A percentile compares a stretch with the other conserved stretches of the same genome.
These are phyloP conservation scores for Tauraco hartlaubi DNA, from an alignment of 2,797 vertebrate species.

Conservation along the genomic window DNA sequence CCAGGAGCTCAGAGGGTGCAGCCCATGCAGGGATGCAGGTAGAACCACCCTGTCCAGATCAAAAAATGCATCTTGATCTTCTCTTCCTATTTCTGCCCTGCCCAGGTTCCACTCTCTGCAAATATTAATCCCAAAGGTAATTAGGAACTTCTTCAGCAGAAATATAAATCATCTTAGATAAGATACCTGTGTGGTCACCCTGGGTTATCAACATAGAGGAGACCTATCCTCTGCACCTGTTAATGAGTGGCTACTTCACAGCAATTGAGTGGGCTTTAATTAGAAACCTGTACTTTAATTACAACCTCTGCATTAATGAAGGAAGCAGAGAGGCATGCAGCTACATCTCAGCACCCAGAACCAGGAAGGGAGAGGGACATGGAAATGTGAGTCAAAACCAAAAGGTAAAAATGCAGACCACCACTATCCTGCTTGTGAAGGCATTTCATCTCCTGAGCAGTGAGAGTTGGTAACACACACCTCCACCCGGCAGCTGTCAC, in stretches of 20 bases:
- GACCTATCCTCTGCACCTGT: not conserved
- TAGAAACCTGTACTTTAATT: not conserved
- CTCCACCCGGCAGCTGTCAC: not conserved
- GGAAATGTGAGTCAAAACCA: not conserved
- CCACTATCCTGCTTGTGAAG: not conserved
- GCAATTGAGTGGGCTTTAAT: not conserved
- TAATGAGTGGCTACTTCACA: not conserved
- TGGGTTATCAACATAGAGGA: not conserved
- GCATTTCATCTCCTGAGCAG: not conserved
- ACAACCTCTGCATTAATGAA: not conserved
- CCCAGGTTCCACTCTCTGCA: not conserved
- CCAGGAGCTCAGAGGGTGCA: not conserved
- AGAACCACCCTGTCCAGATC: not conserved
- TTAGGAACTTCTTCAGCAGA: not conserved
- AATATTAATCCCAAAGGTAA: not conserved
- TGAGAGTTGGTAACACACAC: accelerated
- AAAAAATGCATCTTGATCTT: not conserved
- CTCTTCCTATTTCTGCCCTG: not conserved
- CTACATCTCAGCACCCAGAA: not conserved
- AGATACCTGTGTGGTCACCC: not conserved
- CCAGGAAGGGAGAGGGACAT: not conserved
- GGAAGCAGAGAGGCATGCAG: not conserved
- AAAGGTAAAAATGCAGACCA: not conserved
- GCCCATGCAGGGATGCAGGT: not conserved
- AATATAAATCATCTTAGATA: not conserved